Conservation (phyloP, 2,888 invertebrate genomes). For the Pimpla rufipes region DNA sequence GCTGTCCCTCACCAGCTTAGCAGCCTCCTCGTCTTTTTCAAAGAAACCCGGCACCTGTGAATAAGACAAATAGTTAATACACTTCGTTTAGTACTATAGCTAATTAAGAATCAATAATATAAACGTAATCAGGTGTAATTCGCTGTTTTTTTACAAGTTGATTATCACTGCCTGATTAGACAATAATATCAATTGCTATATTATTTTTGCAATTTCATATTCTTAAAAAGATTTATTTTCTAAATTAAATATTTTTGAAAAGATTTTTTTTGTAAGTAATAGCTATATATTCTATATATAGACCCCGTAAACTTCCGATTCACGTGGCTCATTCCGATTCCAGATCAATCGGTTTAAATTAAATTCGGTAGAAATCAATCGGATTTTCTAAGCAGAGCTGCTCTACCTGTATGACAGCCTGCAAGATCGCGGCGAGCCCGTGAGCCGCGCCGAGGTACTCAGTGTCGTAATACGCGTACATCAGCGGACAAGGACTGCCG, state of each 20-base stretch:
- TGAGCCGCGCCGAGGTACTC: conserved; percentile 92
- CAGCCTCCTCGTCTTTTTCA: conserved; percentile 86
- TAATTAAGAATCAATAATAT: not conserved
- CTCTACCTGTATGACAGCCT: conserved; percentile 87
- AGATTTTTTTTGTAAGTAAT: too few relatives aligned
- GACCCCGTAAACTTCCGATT: too few relatives aligned
- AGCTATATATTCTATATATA: too few relatives aligned
- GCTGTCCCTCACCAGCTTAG: conserved; percentile 88
- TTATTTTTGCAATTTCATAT: too few relatives aligned
- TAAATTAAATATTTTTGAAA: too few relatives aligned
- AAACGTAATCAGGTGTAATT: too few relatives aligned
- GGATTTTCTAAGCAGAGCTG: not conserved
- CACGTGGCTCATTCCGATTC: too few relatives aligned
- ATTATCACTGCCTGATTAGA: not conserved
- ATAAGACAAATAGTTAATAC: not conserved
- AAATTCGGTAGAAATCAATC: not conserved
- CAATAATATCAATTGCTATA: too few relatives aligned
- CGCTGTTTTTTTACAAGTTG: too few relatives aligned
- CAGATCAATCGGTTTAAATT: not conserved
- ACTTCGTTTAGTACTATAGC: too few relatives aligned
- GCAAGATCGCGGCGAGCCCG: conserved; percentile 89
- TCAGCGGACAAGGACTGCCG: conserved; percentile 89
- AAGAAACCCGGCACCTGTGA: conserved; percentile 86
- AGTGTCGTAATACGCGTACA: conserved; percentile 92
- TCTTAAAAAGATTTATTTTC: too few relatives aligned